A percentile compares a stretch with the other conserved stretches of the same genome.
Conservation (phyloP, 2,113 vertebrate species). For the Macrotus californicus region DNA sequence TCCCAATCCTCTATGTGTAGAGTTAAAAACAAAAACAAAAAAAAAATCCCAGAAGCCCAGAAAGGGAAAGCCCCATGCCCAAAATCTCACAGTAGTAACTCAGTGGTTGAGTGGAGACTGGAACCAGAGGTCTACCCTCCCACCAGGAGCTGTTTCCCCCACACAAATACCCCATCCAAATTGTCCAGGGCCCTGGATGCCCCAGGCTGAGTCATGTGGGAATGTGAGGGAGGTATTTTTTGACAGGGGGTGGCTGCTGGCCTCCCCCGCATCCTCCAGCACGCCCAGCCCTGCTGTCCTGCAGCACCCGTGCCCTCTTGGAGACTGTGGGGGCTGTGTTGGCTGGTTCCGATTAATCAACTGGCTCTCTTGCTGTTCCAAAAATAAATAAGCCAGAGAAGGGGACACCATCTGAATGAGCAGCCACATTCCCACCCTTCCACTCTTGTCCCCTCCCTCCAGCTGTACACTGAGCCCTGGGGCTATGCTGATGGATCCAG, state of each 20-base stretch:
- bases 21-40: neutral
- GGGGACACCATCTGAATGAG: neutral
- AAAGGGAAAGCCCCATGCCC: neutral
- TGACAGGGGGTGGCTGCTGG: neutral
- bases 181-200: neutral
- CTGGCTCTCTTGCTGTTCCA: conserved; percentile 38
- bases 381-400: conserved; percentile 53
- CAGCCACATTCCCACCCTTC: neutral
- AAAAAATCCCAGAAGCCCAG: neutral
- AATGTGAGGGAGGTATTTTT: conserved; percentile 7
- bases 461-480: neutral
- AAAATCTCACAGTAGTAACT: neutral
- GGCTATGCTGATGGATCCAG: neutral
- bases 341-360: neutral
- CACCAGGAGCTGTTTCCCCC: neutral
- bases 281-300: neutral
- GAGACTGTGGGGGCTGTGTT: neutral
- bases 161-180: neutral
- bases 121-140: too few relatives aligned
- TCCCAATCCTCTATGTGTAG: neutral
- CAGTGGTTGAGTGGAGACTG: neutral
- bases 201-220: conserved; percentile 12
- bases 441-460: neutral
- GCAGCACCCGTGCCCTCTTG: neutral
- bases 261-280: neutral